Evolutionary conservation across 1,140 invertebrate genomes (phyloP).

Genomic region (Cydia splendana): DNA sequence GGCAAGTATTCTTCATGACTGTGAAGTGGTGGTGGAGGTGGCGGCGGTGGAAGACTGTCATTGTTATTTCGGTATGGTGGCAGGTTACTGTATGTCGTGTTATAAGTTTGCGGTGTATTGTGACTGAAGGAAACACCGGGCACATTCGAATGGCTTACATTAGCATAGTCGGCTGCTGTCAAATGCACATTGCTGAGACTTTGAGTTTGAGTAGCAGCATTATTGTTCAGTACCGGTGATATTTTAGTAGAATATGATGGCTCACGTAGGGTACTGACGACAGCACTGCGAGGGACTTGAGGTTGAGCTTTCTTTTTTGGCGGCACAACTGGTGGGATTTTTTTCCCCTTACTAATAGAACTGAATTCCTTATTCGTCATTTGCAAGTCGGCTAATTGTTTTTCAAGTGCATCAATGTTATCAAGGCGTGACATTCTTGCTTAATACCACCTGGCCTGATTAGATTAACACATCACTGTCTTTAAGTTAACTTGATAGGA

Average conservation of each 20-base stretch:
- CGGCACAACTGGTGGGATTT: conserved; percentile 87
- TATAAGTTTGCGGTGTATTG: conserved; percentile 48
- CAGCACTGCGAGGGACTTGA: conserved; percentile 81
- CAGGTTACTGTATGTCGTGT: conserved; percentile 65
- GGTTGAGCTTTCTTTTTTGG: conserved; percentile 89
- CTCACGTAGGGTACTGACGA: conserved; percentile 63
- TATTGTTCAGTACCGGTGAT: conserved; percentile 49
- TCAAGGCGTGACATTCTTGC: conserved; percentile 66
- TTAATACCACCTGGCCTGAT: conserved; percentile 5
- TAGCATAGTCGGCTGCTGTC: conserved; percentile 62
- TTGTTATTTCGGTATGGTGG: conserved; percentile 62
- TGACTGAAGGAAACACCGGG: conserved; percentile 48
- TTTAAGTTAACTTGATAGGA: conserved; percentile 19
- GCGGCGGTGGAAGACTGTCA: conserved; percentile 54
- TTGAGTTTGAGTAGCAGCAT: conserved; percentile 71
- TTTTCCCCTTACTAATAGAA: conserved; percentile 77
- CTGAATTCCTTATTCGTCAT: conserved; percentile 69
- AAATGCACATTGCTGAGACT: conserved; percentile 67
- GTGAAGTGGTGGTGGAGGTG: conserved; percentile 58
- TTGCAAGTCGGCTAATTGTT: conserved; percentile 80
- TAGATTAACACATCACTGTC: conserved; percentile 29
- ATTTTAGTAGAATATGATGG: conserved; percentile 73
- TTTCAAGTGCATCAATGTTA: conserved; percentile 80
- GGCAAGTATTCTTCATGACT: conserved; percentile 86
- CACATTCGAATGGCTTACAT: conserved; percentile 52